phyloP scores from a whole-genome alignment of 2,888 invertebrate genomes.

The Sisyra nigra region DNA sequence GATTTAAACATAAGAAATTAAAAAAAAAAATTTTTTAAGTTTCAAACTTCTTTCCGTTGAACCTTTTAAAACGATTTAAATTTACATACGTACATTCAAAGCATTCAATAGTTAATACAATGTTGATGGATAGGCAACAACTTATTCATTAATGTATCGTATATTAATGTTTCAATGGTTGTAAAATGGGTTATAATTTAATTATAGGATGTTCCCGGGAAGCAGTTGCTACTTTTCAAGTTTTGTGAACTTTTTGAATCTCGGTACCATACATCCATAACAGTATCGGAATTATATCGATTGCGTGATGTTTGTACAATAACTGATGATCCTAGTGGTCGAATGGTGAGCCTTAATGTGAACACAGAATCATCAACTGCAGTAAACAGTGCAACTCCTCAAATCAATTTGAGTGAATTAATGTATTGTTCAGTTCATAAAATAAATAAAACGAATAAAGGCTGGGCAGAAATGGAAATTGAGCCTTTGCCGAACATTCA shows the following conservation, averaged over 20 bases:
- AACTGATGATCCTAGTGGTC: constrained; percentile 48
- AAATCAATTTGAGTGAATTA: not conserved
- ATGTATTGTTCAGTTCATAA: constrained; percentile 4
- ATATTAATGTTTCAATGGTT: too few species aligned
- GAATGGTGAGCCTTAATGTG: constrained; percentile 48
- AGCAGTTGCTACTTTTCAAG: constrained; percentile 60
- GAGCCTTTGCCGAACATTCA: constrained; percentile 44
- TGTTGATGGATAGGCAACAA: too few species aligned
- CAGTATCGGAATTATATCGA: constrained; percentile 53
- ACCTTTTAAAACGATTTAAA: too few species aligned
- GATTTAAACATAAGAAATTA: too few species aligned
- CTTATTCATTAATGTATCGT: too few species aligned
- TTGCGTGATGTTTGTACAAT: constrained; percentile 64
- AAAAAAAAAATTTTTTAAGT: too few species aligned
- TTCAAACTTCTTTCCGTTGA: too few species aligned
- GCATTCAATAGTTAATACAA: too few species aligned
- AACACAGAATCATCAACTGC: constrained; percentile 26
- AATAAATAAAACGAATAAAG: constrained; percentile 18
- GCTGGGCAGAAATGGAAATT: constrained; percentile 58
- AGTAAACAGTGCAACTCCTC: not conserved
- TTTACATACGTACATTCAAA: too few species aligned
- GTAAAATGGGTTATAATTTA: too few species aligned
- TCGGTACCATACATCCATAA: constrained; percentile 58
- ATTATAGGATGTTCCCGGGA: constrained; percentile 51
- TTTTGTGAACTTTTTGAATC: constrained; percentile 72